Percentiles rank a stretch among this genome's conserved stretches.
These are phyloP conservation scores for Chloromyia formosa DNA, from an alignment of 2,888 invertebrate species.

Conservation along the genomic window DNA sequence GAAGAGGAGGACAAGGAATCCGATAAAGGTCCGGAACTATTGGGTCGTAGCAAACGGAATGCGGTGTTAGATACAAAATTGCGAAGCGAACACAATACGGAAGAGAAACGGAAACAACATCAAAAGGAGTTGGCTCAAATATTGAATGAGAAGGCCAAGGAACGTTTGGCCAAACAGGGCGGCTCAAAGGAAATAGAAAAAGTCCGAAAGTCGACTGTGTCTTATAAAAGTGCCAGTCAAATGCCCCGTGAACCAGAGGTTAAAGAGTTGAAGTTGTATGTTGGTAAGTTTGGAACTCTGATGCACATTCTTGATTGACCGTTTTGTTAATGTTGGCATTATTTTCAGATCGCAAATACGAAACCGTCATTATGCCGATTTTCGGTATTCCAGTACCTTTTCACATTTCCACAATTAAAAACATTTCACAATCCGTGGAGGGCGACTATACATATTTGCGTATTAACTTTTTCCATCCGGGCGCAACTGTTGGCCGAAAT, in stretches of 20 bases:
- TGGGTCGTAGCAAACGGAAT: slow-evolving; percentile 80
- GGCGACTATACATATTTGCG: slow-evolving; percentile 98
- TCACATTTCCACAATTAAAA: slow-evolving; percentile 99
- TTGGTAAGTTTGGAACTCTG: slow-evolving; percentile 76
- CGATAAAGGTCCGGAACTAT: slow-evolving; percentile 63
- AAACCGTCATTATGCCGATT: slow-evolving; percentile 97
- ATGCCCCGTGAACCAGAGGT: slow-evolving; percentile 95
- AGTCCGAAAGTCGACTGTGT: slow-evolving; percentile 91
- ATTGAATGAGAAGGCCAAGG: slow-evolving; percentile 92
- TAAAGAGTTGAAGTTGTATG: slow-evolving; percentile 91
- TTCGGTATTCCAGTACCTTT: slow-evolving; percentile 97
- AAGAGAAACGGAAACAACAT: slow-evolving; percentile 96
- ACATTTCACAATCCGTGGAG: slow-evolving; percentile 97
- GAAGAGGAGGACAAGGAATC: slow-evolving; percentile 76
- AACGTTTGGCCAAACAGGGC: slow-evolving; percentile 87
- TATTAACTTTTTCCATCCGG: slow-evolving; percentile 98
- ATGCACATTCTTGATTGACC: background rate
- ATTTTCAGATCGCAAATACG: slow-evolving; percentile 88
- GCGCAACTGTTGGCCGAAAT: slow-evolving; percentile 92
- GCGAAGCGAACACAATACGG: slow-evolving; percentile 92
- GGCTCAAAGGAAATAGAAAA: slow-evolving; percentile 88
- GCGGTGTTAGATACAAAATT: slow-evolving; percentile 94
- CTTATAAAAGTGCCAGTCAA: slow-evolving; percentile 90
- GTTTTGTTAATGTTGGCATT: background rate
- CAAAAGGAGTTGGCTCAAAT: slow-evolving; percentile 92